Percentiles rank a stretch among this genome's conserved stretches.
Conservation (phyloP, 2,113 vertebrate species). For the Chinchilla lanigera region DNA sequence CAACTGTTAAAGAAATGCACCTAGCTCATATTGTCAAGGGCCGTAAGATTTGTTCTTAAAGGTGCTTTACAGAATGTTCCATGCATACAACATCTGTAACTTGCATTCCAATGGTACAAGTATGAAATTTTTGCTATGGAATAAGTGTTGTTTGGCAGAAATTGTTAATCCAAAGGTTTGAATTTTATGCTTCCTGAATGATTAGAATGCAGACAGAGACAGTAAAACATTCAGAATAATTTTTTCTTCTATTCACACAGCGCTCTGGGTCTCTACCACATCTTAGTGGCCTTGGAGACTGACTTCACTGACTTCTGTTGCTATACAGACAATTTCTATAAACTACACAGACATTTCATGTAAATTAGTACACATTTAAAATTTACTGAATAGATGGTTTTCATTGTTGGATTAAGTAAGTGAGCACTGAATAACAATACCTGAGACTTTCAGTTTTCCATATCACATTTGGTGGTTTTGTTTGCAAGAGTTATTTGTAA, state of each 20-base stretch:
- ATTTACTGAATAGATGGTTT: not conserved
- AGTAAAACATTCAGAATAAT: slow-evolving; percentile 6
- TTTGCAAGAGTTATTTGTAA: slow-evolving; percentile 11
- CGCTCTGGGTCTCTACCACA: not conserved
- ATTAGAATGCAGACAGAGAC: not conserved
- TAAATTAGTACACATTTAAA: not conserved
- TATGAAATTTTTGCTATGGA: not conserved
- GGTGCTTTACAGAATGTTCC: not conserved
- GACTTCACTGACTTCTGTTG: not conserved
- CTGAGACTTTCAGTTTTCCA: not conserved
- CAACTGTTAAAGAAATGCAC: not conserved
- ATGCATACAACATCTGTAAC: not conserved
- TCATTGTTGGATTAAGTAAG: not conserved
- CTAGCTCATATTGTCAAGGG: not conserved
- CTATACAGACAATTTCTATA: not conserved
- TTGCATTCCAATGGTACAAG: slow-evolving; percentile 13
- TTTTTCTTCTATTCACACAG: not conserved
- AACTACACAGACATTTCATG: not conserved
- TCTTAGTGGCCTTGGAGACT: not conserved
- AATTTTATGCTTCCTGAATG: not conserved
- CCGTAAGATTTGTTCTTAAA: not conserved
- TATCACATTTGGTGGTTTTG: not conserved
- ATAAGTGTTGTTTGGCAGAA: slow-evolving; percentile 27
- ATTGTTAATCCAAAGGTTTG: not conserved
- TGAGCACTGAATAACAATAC: not conserved